phyloP scores from a whole-genome alignment of 2,888 invertebrate species.

The Lomographa bimaculata region DNA sequence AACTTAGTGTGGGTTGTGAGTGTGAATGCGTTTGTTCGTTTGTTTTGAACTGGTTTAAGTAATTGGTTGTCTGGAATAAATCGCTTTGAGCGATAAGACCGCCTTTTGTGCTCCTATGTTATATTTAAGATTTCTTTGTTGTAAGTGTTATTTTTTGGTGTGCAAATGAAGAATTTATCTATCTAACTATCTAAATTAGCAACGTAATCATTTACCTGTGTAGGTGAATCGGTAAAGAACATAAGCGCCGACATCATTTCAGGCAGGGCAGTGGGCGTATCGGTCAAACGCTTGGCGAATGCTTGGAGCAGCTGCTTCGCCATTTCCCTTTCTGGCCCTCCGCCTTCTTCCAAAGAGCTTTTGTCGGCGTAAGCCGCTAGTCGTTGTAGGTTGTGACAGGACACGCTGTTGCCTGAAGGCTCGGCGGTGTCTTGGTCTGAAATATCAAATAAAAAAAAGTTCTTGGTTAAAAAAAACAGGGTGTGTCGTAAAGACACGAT shows the following conservation, averaged over 20 bases:
- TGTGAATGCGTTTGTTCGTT: no score
- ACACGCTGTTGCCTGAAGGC: slow-evolving; percentile 95
- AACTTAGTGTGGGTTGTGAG: no score
- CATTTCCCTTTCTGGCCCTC: slow-evolving; percentile 70
- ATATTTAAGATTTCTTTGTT: no score
- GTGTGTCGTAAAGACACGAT: no score
- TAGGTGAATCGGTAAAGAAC: slow-evolving; percentile 86
- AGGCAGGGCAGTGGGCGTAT: slow-evolving; percentile 88
- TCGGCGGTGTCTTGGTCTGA: slow-evolving; percentile 97
- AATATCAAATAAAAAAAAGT: slow-evolving; percentile 18
- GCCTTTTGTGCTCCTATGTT: no score
- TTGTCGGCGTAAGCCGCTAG: slow-evolving; percentile 88
- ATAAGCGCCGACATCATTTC: slow-evolving; percentile 90
- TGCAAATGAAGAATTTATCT: no score
- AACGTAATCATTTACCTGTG: slow-evolving; percentile 88
- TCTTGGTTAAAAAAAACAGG: no score
- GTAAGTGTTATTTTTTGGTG: no score
- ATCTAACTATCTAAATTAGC: no score
- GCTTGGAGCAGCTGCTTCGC: slow-evolving; percentile 85
- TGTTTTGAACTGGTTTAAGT: no score
- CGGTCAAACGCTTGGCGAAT: slow-evolving; percentile 84
- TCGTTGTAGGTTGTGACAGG: slow-evolving; percentile 91
- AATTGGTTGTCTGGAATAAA: no score
- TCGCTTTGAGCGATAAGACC: no score
- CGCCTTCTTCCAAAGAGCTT: slow-evolving; percentile 59